A percentile compares a stretch with the other conserved stretches of the same genome.
These are phyloP conservation scores for Petaurus breviceps DNA, from an alignment of 2,113 vertebrate genomes.

Conservation along the genomic window DNA sequence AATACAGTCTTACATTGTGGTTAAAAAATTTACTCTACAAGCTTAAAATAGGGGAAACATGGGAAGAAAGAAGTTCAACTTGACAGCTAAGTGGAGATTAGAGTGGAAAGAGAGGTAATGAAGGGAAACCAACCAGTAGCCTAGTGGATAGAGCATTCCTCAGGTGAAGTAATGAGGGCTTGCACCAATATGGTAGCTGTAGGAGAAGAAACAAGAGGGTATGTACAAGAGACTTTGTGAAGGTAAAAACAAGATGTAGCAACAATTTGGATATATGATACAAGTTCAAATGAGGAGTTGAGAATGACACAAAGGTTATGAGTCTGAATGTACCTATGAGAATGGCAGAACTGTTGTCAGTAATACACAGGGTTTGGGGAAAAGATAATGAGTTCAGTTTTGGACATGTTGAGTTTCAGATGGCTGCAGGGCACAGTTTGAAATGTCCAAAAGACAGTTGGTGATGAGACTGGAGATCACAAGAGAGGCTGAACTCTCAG, in stretches of 20 bases:
- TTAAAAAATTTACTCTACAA: neutral
- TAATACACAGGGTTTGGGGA: neutral
- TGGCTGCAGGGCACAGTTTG: neutral
- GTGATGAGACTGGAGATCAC: neutral
- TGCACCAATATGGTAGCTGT: neutral
- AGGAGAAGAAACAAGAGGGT: neutral
- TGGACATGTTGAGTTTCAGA: neutral
- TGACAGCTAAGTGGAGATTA: neutral
- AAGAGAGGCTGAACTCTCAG: neutral
- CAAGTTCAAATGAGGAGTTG: neutral
- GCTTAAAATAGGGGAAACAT: neutral
- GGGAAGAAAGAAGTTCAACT: neutral
- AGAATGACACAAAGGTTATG: neutral
- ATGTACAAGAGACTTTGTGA: neutral
- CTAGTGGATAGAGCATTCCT: neutral
- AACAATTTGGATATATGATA: neutral
- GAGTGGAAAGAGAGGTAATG: neutral
- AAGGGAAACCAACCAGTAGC: neutral
- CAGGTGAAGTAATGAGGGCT: neutral
- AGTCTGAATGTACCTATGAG: neutral
- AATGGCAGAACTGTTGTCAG: neutral
- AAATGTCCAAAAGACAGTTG: neutral
- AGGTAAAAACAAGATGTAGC: neutral
- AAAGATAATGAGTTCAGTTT: neutral
- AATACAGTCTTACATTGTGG: neutral